phyloP scores from a whole-genome alignment of 2,113 vertebrate genomes.

The Pangasianodon hypophthalmus region DNA sequence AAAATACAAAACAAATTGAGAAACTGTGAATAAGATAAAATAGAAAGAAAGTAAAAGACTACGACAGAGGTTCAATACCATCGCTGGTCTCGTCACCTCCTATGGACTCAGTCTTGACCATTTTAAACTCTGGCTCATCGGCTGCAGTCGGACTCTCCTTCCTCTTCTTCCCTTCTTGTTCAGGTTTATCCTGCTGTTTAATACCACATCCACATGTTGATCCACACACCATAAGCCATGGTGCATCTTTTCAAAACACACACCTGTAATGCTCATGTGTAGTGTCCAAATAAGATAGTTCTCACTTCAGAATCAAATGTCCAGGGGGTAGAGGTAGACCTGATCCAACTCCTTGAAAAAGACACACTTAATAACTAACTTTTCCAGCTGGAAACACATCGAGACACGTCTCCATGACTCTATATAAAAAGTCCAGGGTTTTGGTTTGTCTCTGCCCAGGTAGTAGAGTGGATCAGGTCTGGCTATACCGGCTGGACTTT shows the following conservation, averaged over 20 bases:
- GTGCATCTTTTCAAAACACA: not conserved
- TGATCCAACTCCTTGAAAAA: not conserved
- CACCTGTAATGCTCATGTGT: not conserved
- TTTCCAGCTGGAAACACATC: no score
- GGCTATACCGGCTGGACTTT: not conserved
- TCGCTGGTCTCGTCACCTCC: constrained; percentile 29
- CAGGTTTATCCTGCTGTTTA: constrained; percentile 64
- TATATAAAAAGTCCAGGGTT: not conserved
- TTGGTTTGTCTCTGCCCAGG: not conserved
- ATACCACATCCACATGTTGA: not conserved
- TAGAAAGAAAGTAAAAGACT: not conserved
- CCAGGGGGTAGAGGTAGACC: not conserved
- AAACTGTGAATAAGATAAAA: not conserved
- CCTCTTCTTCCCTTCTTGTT: constrained; percentile 70
- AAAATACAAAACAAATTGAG: not conserved
- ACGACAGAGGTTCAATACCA: constrained; percentile 21
- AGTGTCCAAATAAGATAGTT: not conserved
- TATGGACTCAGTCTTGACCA: constrained; percentile 60
- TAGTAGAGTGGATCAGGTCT: not conserved
- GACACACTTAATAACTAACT: not conserved
- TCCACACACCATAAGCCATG: not conserved
- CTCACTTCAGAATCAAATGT: not conserved
- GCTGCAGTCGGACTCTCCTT: constrained; percentile 59
- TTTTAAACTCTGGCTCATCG: constrained; percentile 72
- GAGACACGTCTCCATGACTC: not conserved